Base-by-base conservation (phyloP, 1,140 invertebrate species). In the Hyposmocoma kahamanoa region DNA sequence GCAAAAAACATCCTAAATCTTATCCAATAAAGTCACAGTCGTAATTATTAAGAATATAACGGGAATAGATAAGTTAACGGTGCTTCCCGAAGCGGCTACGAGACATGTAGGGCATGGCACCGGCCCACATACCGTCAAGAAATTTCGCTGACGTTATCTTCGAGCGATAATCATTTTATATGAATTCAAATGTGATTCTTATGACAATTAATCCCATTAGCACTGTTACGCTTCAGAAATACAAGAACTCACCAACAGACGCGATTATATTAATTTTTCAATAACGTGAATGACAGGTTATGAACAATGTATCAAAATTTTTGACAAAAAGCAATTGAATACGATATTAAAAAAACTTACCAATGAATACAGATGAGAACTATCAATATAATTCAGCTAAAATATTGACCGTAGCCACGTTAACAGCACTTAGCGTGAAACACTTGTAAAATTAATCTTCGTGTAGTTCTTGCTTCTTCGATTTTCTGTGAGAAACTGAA, bases 401-500 rank as follows among this genome's bases (percentile, higher is more conserved):
- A 6, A 17, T 17, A 17, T 36, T 17, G 3, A n/a, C 56, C 54
- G 60, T 57, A 45, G 50, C 56, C 47, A 65, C 68, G 56, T 58
- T 63, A 48, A 52, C 32, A 62, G 53, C 72, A 72, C 65, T 71
- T 62, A 42, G 11, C 59, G 56, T 49, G 19, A 38, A 26, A 53
- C 63, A 75, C 68, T 72, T 62, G 44, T 41, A 67, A 62, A 50
- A 54, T 61, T 62, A 46, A 64, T 56, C 53, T 41, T 13, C 57
- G 32, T 47, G 59, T 39, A 49, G 36, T 36, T 68, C 47, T 49
- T 68, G 44, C 45, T 45, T 54, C 57, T 74, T 70, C 72, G 65
- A 70, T 75, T 67, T 72, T 76, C 67, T 50, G 55, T 63, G 61
- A 63, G 69, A 66, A 78, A 85, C 82, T 85, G 75, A 81, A 72